Conservation (phyloP, 2,888 invertebrate genomes). For the Pseudococcus jackbeardsleyi region DNA sequence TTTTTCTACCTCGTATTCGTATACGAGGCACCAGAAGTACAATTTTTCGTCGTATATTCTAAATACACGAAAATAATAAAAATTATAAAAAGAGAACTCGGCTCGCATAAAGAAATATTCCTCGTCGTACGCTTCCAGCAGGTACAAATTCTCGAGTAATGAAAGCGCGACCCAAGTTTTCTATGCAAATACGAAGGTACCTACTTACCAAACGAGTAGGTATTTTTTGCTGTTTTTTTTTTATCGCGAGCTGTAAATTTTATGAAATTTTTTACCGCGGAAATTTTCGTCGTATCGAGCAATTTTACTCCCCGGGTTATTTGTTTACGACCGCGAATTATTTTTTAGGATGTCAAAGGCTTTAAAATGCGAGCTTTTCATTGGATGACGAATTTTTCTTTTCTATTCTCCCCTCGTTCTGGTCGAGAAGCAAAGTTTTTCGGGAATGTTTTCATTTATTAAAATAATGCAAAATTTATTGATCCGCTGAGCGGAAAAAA, state of each 20-base stretch:
- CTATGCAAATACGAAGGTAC: neutral
- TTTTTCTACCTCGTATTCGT: neutral
- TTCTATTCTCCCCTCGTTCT: neutral
- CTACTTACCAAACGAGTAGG: neutral
- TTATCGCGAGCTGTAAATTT: slow-evolving; percentile 16
- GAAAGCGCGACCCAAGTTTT: neutral
- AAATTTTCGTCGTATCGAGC: neutral
- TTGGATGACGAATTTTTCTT: neutral
- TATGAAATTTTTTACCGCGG: neutral
- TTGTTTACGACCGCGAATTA: neutral
- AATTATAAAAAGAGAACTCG: slow-evolving; percentile 11
- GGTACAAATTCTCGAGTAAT: neutral
- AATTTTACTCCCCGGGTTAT: neutral
- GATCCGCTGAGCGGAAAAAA: neutral
- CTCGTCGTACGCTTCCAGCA: neutral
- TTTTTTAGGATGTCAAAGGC: neutral
- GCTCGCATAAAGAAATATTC: neutral
- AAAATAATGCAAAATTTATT: slow-evolving; percentile 12
- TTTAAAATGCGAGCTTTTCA: neutral
- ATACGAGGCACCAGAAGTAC: neutral
- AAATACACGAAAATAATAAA: slow-evolving; percentile 44
- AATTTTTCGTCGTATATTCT: slow-evolving; percentile 27
- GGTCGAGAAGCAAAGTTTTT: neutral
- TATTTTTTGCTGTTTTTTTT: neutral
- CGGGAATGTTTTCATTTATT: neutral